Percentiles rank a stretch among this genome's conserved stretches.
phyloP scores from a whole-genome alignment of 2,113 vertebrate species.

The Trichomycterus rosablanca region DNA sequence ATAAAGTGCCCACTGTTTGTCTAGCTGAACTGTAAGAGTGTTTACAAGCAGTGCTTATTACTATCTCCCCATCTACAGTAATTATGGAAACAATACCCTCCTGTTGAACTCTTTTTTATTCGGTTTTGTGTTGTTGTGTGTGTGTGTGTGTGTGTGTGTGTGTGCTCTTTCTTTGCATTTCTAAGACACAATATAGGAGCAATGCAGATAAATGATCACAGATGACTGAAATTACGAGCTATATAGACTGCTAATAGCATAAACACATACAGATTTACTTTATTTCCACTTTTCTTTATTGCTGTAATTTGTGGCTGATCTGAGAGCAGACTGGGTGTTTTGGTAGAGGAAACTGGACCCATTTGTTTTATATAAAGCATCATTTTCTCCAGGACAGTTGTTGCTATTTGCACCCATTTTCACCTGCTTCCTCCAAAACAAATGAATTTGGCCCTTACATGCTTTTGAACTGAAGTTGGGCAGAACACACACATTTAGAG shows the following conservation, averaged over 20 bases:
- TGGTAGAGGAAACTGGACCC: neutral
- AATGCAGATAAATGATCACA: neutral
- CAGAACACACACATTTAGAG: no score
- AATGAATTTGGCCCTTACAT: no score
- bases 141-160: neutral
- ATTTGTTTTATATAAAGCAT: no score
- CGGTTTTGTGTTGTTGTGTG: no score
- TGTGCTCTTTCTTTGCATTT: neutral
- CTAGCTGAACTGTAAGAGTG: constrained; percentile 37
- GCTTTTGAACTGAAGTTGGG: no score
- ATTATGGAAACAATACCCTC: constrained; percentile 39
- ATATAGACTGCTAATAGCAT: constrained; percentile 1
- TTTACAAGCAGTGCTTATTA: constrained; percentile 44
- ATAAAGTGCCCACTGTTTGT: constrained; percentile 45
- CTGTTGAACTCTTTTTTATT: constrained; percentile 21
- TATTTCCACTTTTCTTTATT: neutral
- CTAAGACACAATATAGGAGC: neutral
- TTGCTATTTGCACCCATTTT: no score
- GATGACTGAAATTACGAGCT: neutral
- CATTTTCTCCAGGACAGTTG: no score
- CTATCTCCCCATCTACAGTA: constrained; percentile 36
- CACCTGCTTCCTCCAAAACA: no score
- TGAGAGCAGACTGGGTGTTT: neutral
- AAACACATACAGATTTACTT: constrained; percentile 1
- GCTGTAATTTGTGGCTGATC: neutral